A percentile compares a stretch with the other conserved stretches of the same genome.
Conservation (phyloP, 2,888 invertebrate genomes). For the Synergus gifuensis region DNA sequence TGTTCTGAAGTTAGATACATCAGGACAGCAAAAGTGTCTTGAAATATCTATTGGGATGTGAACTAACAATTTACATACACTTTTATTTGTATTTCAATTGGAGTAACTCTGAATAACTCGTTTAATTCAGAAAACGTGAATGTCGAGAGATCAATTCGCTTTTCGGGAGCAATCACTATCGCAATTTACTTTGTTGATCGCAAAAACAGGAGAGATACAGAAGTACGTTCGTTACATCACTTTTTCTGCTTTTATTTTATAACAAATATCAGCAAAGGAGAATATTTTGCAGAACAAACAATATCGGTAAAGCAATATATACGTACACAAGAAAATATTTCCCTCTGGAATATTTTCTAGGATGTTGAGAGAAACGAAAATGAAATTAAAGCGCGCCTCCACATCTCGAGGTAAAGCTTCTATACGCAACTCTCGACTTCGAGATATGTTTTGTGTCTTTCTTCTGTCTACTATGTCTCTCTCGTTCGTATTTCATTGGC, state of each 20-base stretch:
- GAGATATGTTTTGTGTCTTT: constrained; percentile 22
- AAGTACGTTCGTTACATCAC: background rate
- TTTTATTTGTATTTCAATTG: background rate
- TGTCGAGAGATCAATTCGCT: background rate
- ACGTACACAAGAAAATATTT: constrained; percentile 3
- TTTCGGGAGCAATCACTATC: background rate
- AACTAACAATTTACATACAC: background rate
- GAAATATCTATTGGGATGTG: background rate
- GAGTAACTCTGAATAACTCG: background rate
- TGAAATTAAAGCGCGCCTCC: constrained; percentile 11
- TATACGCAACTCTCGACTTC: constrained; percentile 9
- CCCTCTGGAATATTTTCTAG: background rate
- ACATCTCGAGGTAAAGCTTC: constrained; percentile 1
- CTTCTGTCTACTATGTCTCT: constrained; percentile 14
- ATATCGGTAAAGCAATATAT: background rate
- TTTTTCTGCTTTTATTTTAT: background rate
- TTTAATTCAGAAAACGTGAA: background rate
- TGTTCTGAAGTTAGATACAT: background rate
- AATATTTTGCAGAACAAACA: constrained; percentile 25
- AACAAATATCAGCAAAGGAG: background rate
- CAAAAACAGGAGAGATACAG: background rate
- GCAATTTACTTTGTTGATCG: background rate
- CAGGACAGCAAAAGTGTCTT: background rate
- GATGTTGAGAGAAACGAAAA: background rate
- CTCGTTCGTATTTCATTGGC: background rate